phyloP scores from a whole-genome alignment of 2,888 invertebrate genomes.

The Acleris laterana region DNA sequence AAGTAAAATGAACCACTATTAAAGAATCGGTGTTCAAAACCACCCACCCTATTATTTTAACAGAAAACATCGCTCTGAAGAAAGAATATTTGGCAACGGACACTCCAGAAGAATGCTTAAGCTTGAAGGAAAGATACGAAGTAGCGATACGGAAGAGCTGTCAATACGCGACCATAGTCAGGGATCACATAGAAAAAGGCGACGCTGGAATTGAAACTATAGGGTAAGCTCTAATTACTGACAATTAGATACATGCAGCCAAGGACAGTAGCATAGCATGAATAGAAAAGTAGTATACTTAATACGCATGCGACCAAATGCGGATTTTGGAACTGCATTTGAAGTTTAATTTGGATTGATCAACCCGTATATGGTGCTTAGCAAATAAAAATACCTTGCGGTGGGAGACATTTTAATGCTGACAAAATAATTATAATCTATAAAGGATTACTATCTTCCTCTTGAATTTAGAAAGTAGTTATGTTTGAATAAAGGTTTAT shows the following conservation, averaged over 20 bases:
- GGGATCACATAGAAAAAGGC: slow-evolving; percentile 85
- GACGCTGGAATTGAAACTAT: slow-evolving; percentile 88
- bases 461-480: neutral
- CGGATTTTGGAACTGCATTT: too few species aligned
- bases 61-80: slow-evolving; percentile 66
- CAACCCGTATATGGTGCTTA: too few species aligned
- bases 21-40: neutral
- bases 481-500: too few species aligned
- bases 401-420: too few species aligned
- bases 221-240: slow-evolving; percentile 77
- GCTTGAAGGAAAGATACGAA: slow-evolving; percentile 92
- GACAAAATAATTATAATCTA: too few species aligned
- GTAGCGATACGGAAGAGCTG: slow-evolving; percentile 89
- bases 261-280: too few species aligned
- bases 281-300: too few species aligned
- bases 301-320: too few species aligned
- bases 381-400: too few species aligned
- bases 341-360: too few species aligned
- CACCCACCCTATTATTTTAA: slow-evolving; percentile 40
- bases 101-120: slow-evolving; percentile 88
- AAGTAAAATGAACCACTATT: neutral
- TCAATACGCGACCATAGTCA: slow-evolving; percentile 86
- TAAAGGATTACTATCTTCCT: too few species aligned
- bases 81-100: slow-evolving; percentile 85
- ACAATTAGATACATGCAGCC: too few species aligned